Base-by-base conservation (phyloP, 2,113 vertebrate species). In the Todiramphus chloris region DNA sequence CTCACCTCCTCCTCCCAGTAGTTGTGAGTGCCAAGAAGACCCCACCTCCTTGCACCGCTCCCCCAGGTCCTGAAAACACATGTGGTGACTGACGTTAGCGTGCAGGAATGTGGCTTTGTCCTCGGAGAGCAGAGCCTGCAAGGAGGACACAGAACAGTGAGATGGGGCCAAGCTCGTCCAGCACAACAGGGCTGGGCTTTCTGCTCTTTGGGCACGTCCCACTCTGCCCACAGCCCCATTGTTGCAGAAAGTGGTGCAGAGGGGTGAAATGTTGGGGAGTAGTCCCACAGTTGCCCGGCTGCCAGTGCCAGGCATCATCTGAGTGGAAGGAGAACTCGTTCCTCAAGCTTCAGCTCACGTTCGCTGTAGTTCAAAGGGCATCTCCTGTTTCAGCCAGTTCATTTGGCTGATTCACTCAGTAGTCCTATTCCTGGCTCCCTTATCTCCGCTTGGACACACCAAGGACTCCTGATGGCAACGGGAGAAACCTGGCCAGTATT, bases 401-500 rank as follows among this genome's bases (percentile, higher is more conserved):
- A 60, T 51, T 63, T 0, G 11, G 81, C 83, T 87, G 70, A 59
- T 87, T 73, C 66, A 62, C 91, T 93, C 74, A 10, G 48, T 63
- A 59, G 67, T 87, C 93, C 21, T n/a, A 37, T 77, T 91, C 60
- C 81, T 62, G 59, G 67, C 67, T 93, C 59, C 72, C 56, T 83
- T 72, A 74, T 79, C n/a, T 68, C 68, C 81, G 75, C 46, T 10
- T 4, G 5, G 58, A 93, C 85, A 89, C 33, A 35, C 77, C 1
- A 0, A 75, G 88, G 79, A 93, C 93, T 96, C 58, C 76, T 50
- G 77, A 87, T 51, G 59, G 74, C 83, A 83, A 48, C 0, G 9
- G 83, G 93, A 96, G 92, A 93, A 97, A 94, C 82, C 63, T 93
- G 96, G 96, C 96, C 96, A 97, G 95, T 97, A 96, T 90, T 95